Evolutionary conservation across 2,797 vertebrate genomes (phyloP).

Genomic region (Aeoliscus strigatus): DNA sequence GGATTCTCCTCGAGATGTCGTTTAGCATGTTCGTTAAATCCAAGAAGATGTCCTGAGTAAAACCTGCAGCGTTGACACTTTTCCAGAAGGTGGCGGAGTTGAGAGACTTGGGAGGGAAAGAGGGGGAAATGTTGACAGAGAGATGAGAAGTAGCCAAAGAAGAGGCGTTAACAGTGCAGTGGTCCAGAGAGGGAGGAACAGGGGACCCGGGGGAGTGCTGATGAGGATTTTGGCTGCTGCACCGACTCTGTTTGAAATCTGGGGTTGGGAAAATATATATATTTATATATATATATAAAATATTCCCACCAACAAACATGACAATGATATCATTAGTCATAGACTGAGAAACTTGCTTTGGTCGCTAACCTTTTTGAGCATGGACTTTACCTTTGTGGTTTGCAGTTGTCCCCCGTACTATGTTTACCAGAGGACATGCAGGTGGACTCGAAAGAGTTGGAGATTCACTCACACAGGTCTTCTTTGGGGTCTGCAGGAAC

Average conservation of each 20-base stretch:
- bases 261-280: slow-evolving; percentile 12
- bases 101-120: rapidly evolving
- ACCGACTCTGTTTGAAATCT: neutral
- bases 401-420: no score
- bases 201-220: slow-evolving; percentile 1
- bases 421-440: no score
- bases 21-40: slow-evolving; percentile 54
- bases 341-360: no score
- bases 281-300: no score
- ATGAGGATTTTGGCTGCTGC: no score
- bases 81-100: slow-evolving; percentile 66
- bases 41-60: slow-evolving; percentile 60
- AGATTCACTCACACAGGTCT: no score
- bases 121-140: neutral
- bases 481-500: slow-evolving; percentile 39
- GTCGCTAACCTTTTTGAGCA: no score
- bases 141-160: neutral
- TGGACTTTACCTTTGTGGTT: no score
- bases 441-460: no score
- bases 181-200: neutral
- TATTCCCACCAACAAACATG: no score
- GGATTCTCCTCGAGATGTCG: slow-evolving; percentile 56
- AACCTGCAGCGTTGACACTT: slow-evolving; percentile 62
- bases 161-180: rapidly evolving
- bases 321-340: no score